Evolutionary conservation across 2,888 invertebrate genomes (phyloP), one percentile per base, ranked within the genome.

Genomic region (Rhynchonema sp.): DNA sequence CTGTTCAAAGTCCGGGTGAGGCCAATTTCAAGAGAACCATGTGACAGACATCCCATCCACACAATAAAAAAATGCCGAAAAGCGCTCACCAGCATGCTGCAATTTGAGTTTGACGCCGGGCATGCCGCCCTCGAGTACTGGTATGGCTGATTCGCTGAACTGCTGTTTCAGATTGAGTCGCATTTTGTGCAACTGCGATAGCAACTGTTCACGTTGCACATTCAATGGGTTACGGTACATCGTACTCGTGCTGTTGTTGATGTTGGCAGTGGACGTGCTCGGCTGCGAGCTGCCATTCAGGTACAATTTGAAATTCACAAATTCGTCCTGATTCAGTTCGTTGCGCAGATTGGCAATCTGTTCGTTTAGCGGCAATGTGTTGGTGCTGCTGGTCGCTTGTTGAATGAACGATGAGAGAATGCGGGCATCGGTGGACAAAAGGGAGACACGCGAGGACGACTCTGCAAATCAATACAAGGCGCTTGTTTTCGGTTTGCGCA

Each of bases 141-240:
- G 49, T 6, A 17, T 3, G 9, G 49, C 49, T 22, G 62, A 60
- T 22, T 63, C 61, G 20, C 56, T 55, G 22, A 67, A 54, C 28
- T 63, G 60, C 29, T 60, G 62, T 1, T 65, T 64, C 23, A 94
- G 88, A 74, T 94, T 91, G 55, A 88, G 85, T 49, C 92, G 82
- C 89, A 98, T 91, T 68, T 89, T 80, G 1, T 86, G 84, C 63
- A 94, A 85, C 79, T 94, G 94, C 76, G 90, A 89, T 64, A 94
- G 79, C 55, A 96, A 77, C 71, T 85, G 84, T 66, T 84, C 81
- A 57, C 96, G 80, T 27, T 87, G 87, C 71, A 98, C 88, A 78
- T 94, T 94, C 71, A 89, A 94, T 0, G 96, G 89, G 77, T 98
- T 96, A 66, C 90, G 81, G 73, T 87, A 91, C 49, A 83, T 82